Base-by-base conservation (phyloP, 2,113 vertebrate genomes). In the Salvelinus sp. region DNA sequence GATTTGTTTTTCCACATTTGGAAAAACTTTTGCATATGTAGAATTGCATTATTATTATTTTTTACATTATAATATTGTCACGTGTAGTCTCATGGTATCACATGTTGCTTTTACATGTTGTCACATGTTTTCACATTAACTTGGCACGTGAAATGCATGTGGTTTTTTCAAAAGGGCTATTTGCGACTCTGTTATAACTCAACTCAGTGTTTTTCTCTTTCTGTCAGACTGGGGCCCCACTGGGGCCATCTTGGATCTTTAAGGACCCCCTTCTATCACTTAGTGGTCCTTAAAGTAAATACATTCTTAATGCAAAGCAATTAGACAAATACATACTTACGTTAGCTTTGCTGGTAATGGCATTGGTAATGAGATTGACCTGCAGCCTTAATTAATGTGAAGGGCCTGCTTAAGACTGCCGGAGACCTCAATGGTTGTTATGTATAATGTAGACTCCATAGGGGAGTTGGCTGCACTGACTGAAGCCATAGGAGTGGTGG, bases 361-460 rank as follows among this genome's bases (percentile, higher is more conserved):
- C 85, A 78, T 86, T 78, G 50, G 74, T 87, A 86, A 90, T 88
- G 84, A 90, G 83, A 84, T 74, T 85, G 87, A 88, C 83, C 84
- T 20, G 1, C 6, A 68, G 78, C 69, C 70, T 86, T 30, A 76
- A 28, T 76, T 58, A 82, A 86, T 87, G 84, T 88, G 82, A 87
- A 80, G 82, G 86, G 79, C 75, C 72, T 30, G 80, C 81, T 85
- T 87, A 84, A 79, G 70, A 44, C 38, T 44, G 38, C 9, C 9
- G 2, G 38, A 10, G 38, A 80, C 79, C 78, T 81, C 57, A 23
- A 5, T 80, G 82, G 83, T 85, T 88, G 83, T 87, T 83, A 89
- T 85, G 85, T 79, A 22, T 10, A 22, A 22, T 62, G 58, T n/a
- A 62, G 58, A 4, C 5, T n/a, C 38, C 38, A 22, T 62, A n/a